Percentiles rank a stretch among this genome's conserved stretches.
Evolutionary conservation across 2,113 vertebrate species (phyloP).

Genomic region (Martes martes): DNA sequence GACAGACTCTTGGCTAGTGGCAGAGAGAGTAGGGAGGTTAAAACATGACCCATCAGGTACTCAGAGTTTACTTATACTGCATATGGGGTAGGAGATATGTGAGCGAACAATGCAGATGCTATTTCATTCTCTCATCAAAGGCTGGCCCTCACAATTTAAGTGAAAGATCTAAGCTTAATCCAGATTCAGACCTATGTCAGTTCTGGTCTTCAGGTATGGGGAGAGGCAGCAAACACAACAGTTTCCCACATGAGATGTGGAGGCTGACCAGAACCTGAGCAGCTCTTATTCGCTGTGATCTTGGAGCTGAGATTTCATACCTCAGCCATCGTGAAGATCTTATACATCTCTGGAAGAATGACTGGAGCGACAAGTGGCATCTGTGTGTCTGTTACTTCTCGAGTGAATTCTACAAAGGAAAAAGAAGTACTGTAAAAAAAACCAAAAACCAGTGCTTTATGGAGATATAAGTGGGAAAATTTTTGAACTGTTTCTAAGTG

Average conservation of each 20-base stretch:
- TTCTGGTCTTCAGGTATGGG: not conserved
- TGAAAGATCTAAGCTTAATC: not conserved
- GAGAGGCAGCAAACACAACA: not conserved
- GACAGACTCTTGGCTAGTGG: not conserved
- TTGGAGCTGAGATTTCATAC: slow-evolving; percentile 76
- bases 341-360: slow-evolving; percentile 99
- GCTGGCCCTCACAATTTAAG: not conserved
- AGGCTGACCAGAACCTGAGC: not conserved
- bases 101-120: not conserved
- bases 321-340: slow-evolving; percentile 99
- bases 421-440: not conserved
- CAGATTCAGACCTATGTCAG: not conserved
- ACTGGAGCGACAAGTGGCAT: slow-evolving; percentile 98
- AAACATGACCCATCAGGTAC: not conserved
- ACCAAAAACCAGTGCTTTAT: not conserved
- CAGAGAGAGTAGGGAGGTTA: not conserved
- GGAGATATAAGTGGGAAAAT: too few relatives aligned
- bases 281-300: not conserved
- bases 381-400: slow-evolving; percentile 98
- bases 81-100: not conserved
- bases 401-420: slow-evolving; percentile 90
- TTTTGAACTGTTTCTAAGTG: not conserved
- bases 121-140: not conserved
- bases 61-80: not conserved
- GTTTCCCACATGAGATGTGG: not conserved